Conservation (phyloP, 1,140 invertebrate genomes). For the Achatina immaculata region DNA sequence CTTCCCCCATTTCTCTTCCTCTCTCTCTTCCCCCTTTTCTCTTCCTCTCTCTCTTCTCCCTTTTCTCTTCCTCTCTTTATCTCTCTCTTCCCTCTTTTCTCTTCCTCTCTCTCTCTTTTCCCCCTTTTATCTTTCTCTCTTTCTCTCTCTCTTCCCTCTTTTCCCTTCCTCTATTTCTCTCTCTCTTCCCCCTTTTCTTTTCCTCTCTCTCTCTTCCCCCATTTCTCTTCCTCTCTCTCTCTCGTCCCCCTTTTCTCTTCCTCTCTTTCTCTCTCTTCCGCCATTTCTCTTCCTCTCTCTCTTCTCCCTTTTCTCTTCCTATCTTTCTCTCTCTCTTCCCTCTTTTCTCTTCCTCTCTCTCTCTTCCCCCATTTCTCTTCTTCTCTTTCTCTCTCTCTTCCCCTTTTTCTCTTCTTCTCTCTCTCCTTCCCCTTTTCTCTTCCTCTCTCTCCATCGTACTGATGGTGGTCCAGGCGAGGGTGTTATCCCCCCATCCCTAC, state of each 20-base stretch:
- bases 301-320: too few relatives aligned
- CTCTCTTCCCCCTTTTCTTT: background rate
- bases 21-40: background rate
- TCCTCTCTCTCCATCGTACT: background rate
- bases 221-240: too few relatives aligned
- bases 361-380: background rate
- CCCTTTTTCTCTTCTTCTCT: background rate
- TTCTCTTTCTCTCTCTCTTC: background rate
- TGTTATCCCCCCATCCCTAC: too few relatives aligned
- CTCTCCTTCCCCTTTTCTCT: background rate
- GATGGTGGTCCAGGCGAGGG: too few relatives aligned
- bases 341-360: background rate
- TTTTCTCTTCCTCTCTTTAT: background rate
- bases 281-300: slow-evolving; percentile 26
- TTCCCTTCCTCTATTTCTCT: background rate
- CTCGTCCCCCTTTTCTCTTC: background rate
- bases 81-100: background rate
- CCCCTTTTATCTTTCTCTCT: background rate
- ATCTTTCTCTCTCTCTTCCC: slow-evolving; percentile 6
- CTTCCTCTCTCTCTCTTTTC: background rate
- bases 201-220: slow-evolving; percentile 2
- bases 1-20: background rate
- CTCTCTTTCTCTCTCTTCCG: slow-evolving; percentile 29
- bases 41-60: background rate
- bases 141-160: background rate